These are phyloP conservation scores for Epizoanthus fatuus DNA, from an alignment of 92 coral and sea anemone species.

Conservation along the genomic window DNA sequence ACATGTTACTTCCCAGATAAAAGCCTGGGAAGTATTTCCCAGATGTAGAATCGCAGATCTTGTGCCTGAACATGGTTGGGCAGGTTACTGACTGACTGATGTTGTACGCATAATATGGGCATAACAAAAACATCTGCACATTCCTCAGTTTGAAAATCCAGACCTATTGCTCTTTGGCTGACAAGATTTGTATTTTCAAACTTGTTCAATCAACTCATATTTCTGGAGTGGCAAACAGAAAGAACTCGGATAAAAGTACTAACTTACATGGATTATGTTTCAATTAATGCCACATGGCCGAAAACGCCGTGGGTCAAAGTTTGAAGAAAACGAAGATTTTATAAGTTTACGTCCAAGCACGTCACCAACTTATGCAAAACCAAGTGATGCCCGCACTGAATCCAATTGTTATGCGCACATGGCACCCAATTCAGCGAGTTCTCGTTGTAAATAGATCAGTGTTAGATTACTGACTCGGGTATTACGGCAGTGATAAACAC, in stretches of 20 bases:
- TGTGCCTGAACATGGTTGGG: no score
- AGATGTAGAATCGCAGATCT: no score
- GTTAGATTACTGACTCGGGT: slow-evolving; percentile 18
- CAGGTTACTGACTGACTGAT: no score
- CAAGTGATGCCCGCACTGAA: slow-evolving; percentile 10
- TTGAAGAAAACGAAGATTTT: slow-evolving; percentile 9
- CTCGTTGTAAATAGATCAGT: slow-evolving; percentile 1
- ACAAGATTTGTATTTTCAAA: not conserved
- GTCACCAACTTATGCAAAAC: slow-evolving; percentile 43
- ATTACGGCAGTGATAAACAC: not conserved
- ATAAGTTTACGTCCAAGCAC: slow-evolving; percentile 9
- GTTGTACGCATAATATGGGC: no score
- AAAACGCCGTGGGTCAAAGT: slow-evolving; percentile 35
- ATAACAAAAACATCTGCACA: no score
- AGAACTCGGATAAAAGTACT: no score
- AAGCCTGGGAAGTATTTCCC: no score
- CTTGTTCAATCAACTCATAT: not conserved
- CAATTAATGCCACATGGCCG: slow-evolving; percentile 52
- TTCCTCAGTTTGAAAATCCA: no score
- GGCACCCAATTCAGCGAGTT: slow-evolving; percentile 35
- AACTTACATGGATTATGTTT: not conserved
- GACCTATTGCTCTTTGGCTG: no score
- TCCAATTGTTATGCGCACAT: slow-evolving; percentile 34
- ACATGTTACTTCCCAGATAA: no score
- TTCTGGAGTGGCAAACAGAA: not conserved